Conservation (phyloP, 2,113 vertebrate genomes). For the Nothobranchius kuhntae region DNA sequence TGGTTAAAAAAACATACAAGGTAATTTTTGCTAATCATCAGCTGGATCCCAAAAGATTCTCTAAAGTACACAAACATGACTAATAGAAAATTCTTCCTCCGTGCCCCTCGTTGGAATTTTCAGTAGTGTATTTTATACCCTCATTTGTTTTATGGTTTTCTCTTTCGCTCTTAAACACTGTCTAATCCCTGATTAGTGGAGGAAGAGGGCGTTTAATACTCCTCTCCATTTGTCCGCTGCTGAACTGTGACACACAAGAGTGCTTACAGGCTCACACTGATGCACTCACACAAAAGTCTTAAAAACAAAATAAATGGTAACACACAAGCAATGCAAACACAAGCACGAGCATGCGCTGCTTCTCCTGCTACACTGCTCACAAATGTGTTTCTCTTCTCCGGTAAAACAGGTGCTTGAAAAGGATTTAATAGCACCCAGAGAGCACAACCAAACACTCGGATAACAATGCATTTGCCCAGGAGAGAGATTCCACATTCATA, state of each 20-base stretch:
- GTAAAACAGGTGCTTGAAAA: conserved; percentile 41
- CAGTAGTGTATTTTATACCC: conserved; percentile 40
- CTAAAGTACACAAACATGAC: too few species aligned
- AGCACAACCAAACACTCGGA: conserved; percentile 38
- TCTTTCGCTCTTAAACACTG: conserved; percentile 66
- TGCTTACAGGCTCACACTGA: conserved; percentile 22
- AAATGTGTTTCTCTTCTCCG: conserved; percentile 1
- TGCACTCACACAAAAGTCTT: conserved; percentile 13
- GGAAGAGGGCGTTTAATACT: conserved; percentile 65
- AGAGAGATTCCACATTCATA: conserved; percentile 14
- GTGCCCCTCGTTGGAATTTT: conserved; percentile 39
- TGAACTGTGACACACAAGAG: conserved; percentile 65
- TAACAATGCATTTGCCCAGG: conserved; percentile 26
- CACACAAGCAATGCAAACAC: conserved; percentile 2
- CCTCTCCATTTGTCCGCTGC: conserved; percentile 57
- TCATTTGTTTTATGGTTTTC: conserved; percentile 62
- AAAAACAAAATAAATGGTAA: conserved; percentile 8
- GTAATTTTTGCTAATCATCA: too few species aligned
- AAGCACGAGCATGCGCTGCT: not conserved
- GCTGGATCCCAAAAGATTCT: too few species aligned
- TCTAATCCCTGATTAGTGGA: conserved; percentile 73
- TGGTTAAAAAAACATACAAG: too few species aligned
- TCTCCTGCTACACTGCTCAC: not conserved
- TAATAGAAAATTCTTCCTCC: conserved; percentile 21
- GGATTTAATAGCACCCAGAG: conserved; percentile 34